Evolutionary conservation across 1,140 invertebrate species (phyloP).

Genomic region (Ctenoplectra terminalis): DNA sequence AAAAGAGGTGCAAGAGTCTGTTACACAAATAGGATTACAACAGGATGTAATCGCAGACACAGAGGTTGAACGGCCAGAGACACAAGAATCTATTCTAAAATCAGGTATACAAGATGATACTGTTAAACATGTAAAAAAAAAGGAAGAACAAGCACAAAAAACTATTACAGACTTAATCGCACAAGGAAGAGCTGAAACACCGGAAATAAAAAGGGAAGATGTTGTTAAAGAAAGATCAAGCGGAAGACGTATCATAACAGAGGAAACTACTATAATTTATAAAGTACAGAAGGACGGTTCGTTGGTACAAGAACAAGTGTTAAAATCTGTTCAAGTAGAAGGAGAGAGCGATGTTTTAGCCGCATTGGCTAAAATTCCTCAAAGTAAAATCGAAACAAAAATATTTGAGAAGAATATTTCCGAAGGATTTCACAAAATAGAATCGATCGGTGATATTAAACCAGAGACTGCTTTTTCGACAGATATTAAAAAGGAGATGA

Average conservation of each 20-base stretch:
- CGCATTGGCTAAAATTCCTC: constrained; percentile 2
- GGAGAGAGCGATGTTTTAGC: background rate
- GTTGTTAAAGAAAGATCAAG: constrained; percentile 27
- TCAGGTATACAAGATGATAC: background rate
- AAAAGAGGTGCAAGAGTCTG: no score
- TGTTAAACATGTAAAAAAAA: background rate
- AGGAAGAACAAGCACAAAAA: constrained; percentile 1
- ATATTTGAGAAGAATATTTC: constrained; percentile 2
- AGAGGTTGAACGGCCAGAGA: background rate
- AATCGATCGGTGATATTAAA: background rate
- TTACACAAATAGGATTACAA: background rate
- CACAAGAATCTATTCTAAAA: background rate
- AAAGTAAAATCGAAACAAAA: constrained; percentile 25
- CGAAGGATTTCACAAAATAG: background rate
- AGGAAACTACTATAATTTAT: constrained; percentile 58
- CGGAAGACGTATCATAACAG: constrained; percentile 43
- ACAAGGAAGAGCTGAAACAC: background rate
- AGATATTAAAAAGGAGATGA: constrained; percentile 26
- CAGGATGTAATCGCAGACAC: background rate
- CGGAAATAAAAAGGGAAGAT: background rate
- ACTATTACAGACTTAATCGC: background rate
- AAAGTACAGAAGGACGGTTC: constrained; percentile 53
- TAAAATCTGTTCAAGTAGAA: constrained; percentile 55
- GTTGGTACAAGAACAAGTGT: constrained; percentile 46
- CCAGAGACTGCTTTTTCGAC: background rate